phyloP scores from a whole-genome alignment of 2,797 vertebrate genomes.

The Dendrocincla tyrannina region DNA sequence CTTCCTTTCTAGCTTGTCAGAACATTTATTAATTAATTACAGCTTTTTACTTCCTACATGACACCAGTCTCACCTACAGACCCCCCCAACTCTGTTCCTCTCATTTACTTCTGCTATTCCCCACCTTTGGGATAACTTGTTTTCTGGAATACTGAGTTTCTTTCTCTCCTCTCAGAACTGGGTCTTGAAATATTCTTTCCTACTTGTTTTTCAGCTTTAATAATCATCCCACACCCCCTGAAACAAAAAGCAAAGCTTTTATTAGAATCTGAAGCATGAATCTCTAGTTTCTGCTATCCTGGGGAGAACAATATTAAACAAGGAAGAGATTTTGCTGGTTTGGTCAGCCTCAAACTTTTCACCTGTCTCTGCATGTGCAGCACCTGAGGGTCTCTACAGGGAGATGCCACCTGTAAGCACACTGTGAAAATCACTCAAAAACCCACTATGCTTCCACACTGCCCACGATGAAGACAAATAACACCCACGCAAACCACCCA shows the following conservation, averaged over 20 bases:
- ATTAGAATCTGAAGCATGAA: background rate
- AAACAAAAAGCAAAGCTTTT: background rate
- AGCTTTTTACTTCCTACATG: background rate
- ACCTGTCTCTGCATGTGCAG: background rate
- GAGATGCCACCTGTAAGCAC: background rate
- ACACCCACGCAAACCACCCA: background rate
- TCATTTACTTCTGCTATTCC: background rate
- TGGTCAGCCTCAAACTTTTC: background rate
- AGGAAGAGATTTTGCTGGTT: background rate
- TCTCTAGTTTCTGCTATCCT: background rate
- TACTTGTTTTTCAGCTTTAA: background rate
- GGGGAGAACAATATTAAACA: accelerated
- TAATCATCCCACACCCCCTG: background rate
- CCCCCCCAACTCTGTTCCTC: background rate
- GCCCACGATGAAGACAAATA: accelerated
- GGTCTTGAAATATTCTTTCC: background rate
- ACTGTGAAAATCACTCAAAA: background rate
- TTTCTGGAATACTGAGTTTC: background rate
- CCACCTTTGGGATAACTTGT: accelerated
- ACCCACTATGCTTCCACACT: accelerated
- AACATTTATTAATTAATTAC: background rate
- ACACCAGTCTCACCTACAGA: background rate
- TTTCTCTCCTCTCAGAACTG: background rate
- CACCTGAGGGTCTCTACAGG: background rate
- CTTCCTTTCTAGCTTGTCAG: background rate